Evolutionary conservation across 2,113 vertebrate species (phyloP).

Genomic region (Ellobius talpinus): DNA sequence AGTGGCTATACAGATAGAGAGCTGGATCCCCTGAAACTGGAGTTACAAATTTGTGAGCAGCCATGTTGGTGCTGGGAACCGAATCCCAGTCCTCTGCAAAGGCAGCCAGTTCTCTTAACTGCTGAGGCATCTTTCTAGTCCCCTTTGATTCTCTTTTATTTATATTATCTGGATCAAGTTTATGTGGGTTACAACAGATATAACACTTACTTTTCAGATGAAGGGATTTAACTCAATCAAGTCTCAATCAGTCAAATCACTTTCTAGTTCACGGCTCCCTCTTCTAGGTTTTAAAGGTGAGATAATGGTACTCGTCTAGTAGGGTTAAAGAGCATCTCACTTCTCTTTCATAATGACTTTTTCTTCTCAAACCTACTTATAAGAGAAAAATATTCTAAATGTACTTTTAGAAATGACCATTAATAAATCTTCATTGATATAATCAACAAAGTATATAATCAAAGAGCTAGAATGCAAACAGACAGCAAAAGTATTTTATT

Average conservation of each 20-base stretch:
- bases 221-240: not conserved
- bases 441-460: not conserved
- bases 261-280: not conserved
- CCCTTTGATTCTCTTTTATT: not conserved
- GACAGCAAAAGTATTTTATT: slow-evolving; percentile 72
- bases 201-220: slow-evolving; percentile 1
- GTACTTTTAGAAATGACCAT: slow-evolving; percentile 49
- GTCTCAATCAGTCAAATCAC: not conserved
- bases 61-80: not conserved
- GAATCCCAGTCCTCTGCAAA: not conserved
- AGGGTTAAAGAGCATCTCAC: not conserved
- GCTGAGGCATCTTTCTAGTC: not conserved
- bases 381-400: slow-evolving; percentile 36
- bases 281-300: not conserved
- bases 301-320: not conserved
- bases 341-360: slow-evolving; percentile 26
- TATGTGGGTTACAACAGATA: not conserved
- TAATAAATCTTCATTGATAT: not conserved
- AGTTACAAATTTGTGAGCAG: not conserved
- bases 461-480: slow-evolving; percentile 32
- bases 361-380: not conserved
- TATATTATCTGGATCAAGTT: not conserved
- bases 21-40: not conserved
- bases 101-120: not conserved
- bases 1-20: not conserved